phyloP scores from a whole-genome alignment of 2,888 invertebrate species.

The Andrena camellia region DNA sequence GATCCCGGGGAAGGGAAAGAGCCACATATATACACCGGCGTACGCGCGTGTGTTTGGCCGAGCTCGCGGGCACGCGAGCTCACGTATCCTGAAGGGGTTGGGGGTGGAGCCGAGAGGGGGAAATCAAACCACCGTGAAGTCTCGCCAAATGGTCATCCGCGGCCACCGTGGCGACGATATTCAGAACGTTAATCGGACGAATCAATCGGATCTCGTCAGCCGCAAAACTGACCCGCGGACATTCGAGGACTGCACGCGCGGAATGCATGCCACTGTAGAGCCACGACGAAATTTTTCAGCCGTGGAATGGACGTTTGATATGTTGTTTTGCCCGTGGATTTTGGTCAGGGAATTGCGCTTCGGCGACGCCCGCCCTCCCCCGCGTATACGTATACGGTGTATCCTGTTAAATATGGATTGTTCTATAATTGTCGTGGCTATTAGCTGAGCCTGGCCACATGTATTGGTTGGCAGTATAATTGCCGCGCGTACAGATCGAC shows the following conservation, averaged over 20 bases:
- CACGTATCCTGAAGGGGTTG: neutral
- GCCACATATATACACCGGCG: neutral
- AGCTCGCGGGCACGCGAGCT: neutral
- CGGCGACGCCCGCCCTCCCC: conserved; percentile 8
- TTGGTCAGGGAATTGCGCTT: conserved; percentile 54
- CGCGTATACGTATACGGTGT: neutral
- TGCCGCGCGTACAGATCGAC: conserved; percentile 33
- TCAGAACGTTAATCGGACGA: conserved; percentile 78
- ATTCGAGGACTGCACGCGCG: conserved; percentile 56
- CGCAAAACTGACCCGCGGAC: conserved; percentile 58
- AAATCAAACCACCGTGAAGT: conserved; percentile 61
- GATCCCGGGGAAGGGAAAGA: conserved; percentile 7
- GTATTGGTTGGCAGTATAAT: conserved; percentile 38
- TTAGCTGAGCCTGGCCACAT: conserved; percentile 39
- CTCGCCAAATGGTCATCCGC: conserved; percentile 64
- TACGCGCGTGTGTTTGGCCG: neutral
- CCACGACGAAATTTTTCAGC: conserved; percentile 52
- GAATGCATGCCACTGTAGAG: conserved; percentile 40
- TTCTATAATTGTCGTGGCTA: conserved; percentile 57
- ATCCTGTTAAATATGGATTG: conserved; percentile 60
- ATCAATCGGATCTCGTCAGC: conserved; percentile 73
- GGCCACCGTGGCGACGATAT: conserved; percentile 71
- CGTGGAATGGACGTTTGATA: conserved; percentile 59
- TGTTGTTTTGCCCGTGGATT: conserved; percentile 57
- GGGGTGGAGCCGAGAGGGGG: neutral